Evolutionary conservation across 2,113 vertebrate genomes (phyloP).

Genomic region (Platysternon megacephalum): DNA sequence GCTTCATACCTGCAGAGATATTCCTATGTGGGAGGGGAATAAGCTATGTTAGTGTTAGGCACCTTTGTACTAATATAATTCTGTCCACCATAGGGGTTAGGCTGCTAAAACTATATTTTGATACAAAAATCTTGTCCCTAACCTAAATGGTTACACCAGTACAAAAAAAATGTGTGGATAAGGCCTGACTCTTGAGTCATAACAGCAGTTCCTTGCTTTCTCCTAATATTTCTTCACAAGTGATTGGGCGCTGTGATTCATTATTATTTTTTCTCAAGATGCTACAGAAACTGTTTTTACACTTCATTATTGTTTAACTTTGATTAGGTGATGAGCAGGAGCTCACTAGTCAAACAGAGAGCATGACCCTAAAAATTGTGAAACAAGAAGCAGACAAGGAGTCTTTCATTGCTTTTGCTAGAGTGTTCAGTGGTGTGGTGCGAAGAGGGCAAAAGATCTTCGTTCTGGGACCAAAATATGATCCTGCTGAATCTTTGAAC

Average conservation of each 20-base stretch:
- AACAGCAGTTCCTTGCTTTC: neutral
- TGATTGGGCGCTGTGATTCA: neutral
- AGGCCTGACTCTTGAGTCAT: neutral
- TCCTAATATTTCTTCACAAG: rapidly evolving
- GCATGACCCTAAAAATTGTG: slow-evolving; percentile 43
- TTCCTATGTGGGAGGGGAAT: neutral
- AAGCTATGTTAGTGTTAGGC: neutral
- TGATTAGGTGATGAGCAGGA: slow-evolving; percentile 69
- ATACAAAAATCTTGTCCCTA: neutral
- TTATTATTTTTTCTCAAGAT: neutral
- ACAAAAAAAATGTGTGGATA: neutral
- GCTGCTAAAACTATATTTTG: neutral
- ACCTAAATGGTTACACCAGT: neutral
- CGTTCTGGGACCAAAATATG: slow-evolving; percentile 95
- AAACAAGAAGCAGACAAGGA: slow-evolving; percentile 79
- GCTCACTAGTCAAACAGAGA: slow-evolving; percentile 64
- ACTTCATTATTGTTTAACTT: slow-evolving; percentile 18
- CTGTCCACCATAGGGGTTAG: neutral
- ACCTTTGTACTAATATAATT: neutral
- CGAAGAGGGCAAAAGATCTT: slow-evolving; percentile 88
- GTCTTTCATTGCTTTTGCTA: slow-evolving; percentile 92
- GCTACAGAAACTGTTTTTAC: neutral
- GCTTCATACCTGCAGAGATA: neutral
- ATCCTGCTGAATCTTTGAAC: slow-evolving; percentile 83
- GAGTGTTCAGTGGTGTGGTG: slow-evolving; percentile 91